Evolutionary conservation across 2,113 vertebrate genomes (phyloP), one percentile per base, ranked within the genome.

Genomic region (Desmodus rotundus): DNA sequence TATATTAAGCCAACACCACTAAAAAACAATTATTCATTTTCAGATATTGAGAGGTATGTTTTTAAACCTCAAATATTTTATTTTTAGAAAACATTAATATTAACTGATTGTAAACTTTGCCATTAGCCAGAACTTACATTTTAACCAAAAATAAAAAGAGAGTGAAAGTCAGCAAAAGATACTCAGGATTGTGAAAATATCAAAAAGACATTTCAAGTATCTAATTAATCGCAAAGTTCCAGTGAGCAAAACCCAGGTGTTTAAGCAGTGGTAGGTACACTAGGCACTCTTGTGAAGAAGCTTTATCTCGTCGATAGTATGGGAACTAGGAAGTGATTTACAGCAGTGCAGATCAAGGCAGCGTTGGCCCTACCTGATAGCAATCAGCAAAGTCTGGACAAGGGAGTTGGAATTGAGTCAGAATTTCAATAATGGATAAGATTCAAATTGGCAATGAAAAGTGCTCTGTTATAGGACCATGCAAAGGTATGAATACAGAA

Each of bases 121-220:
- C 26, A n/a, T 68, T 76, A 94, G 38, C 16, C 16, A 87, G 36
- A 82, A 89, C 43, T 83, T 91, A 83, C 3, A 88, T 63, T 91
- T 93, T 88, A 85, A 67, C 5, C 96, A 93, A 50, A 88, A 80
- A 63, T 36, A 70, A 92, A 93, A 68, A 88, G 56, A 78, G 13
- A 89, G n/a, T 33, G 74, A 36, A 85, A 16, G 26, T 54, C 67
- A 81, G 76, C 41, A 70, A 85, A 92, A 72, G 56, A 84, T 50
- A 74, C 5, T 76, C 47, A 61, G 67, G 47, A 89, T 47, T 92
- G 16, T 33, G 13, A 81, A 94, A 88, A 68, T 33, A 63, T 7
- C 72, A 96, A 78, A 38, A 67, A 56, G 16, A 26, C 20, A 61
- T 83, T 54, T 28, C 52, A 81, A 95, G 58, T 68, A 33, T 31